These are phyloP conservation scores for Vireo griseus DNA, from an alignment of 2,797 vertebrate species.

Conservation along the genomic window DNA sequence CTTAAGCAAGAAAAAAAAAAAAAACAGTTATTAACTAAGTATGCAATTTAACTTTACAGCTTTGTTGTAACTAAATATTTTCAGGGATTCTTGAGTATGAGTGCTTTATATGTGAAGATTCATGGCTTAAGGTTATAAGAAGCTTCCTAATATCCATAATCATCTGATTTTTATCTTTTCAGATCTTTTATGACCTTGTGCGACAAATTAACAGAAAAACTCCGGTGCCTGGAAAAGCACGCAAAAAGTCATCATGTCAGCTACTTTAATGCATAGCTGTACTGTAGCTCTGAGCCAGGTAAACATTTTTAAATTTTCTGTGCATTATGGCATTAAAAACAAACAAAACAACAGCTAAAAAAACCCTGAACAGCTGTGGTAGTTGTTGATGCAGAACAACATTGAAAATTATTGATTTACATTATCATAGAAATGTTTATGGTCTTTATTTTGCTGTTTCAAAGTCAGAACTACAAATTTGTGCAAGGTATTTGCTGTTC, in stretches of 20 bases:
- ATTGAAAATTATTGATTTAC: not conserved
- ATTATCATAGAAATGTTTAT: not conserved
- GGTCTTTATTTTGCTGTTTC: not conserved
- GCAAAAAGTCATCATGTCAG: constrained; percentile 90
- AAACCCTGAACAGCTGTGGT: not conserved
- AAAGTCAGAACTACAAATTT: not conserved
- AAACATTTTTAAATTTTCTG: not conserved
- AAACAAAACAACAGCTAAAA: not conserved
- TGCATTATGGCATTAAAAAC: not conserved
- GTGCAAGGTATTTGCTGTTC: not conserved
- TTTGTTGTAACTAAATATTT: not conserved
- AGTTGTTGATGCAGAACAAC: not conserved
- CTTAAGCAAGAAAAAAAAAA: not conserved
- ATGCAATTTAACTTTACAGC: not conserved
- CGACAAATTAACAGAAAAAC: constrained; percentile 95
- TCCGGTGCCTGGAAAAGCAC: constrained; percentile 86
- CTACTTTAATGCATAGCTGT: constrained; percentile 87
- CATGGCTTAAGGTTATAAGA: not conserved
- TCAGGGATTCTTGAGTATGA: not conserved
- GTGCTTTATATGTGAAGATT: not conserved
- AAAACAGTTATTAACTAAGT: not conserved
- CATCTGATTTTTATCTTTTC: constrained; percentile 38
- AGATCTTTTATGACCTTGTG: constrained; percentile 93
- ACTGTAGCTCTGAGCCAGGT: constrained; percentile 91
- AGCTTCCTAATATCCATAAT: not conserved